Base-by-base conservation (phyloP, 2,888 invertebrate species). In the Pterostichus niger region DNA sequence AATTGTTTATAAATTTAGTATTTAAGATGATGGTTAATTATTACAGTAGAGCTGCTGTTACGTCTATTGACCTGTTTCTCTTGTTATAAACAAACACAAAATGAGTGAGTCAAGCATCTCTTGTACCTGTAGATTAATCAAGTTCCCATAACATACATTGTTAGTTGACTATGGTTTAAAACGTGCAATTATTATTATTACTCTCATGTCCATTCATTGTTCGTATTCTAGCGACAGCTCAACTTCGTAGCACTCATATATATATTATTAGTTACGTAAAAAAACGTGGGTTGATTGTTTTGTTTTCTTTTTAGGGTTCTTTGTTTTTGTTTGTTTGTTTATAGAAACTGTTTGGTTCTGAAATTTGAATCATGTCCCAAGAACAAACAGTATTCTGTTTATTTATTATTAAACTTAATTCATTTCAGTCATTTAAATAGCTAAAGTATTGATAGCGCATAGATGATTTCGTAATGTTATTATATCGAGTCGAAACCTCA, bases 401-500 rank as follows among this genome's bases (percentile, higher is more conserved):
- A 33, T 71, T 71, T 71, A 64, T 33, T 46, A 49, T 59, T 13
- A 24, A 61, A 35, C 6, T 61, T 52, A 52, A 35, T 44, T 73
- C 10, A 35, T 17, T 79, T 61, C 44, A 35, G 35, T 71, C 76
- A 80, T 73, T 84, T 76, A 75, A 40, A 24, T 24, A 24, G 24
- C 24, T 24, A 3, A 24, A 56, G 44, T 75, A 82, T 75, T 84
- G 84, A 78, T 84, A 81, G 79, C 79, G 83, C 17, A 35, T 46
- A 49, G 56, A 71, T 61, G 68, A 64, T 61, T 84, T 77, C 46
- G 76, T 78, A 84, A 85, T 86, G 46, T 78, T 61, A 61, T 78
- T 54, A 56, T 77, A 40, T 77, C 71, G 40, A 24, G 33, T 78
- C 78, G 86, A 85, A 86, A 87, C 87, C 86, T 88, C 88, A 86